Evolutionary conservation across 1,140 invertebrate genomes (phyloP).

Genomic region (Leptinotarsa defecta): DNA sequence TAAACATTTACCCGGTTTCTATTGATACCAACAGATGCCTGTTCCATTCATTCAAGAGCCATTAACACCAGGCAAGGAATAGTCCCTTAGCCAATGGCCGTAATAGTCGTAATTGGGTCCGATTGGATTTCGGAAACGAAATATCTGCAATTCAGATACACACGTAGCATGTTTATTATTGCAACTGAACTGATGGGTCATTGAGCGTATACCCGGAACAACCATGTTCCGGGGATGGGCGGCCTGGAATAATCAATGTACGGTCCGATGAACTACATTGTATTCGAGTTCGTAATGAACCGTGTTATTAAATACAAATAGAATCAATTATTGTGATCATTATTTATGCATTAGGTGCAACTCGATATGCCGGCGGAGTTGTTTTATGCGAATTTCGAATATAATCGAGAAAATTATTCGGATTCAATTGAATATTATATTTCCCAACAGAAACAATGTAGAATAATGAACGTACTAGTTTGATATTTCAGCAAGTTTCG

Average conservation of each 20-base stretch:
- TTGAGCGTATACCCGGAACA: constrained; percentile 23
- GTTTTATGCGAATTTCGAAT: neutral
- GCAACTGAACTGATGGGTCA: constrained; percentile 17
- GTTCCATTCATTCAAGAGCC: too few relatives aligned
- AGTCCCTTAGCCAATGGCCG: too few relatives aligned
- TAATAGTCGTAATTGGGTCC: neutral
- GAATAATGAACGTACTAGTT: too few relatives aligned
- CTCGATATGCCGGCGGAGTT: neutral
- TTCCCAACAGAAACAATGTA: neutral
- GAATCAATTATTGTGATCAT: constrained; percentile 16
- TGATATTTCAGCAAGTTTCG: too few relatives aligned
- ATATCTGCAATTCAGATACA: constrained; percentile 27
- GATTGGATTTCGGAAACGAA: constrained; percentile 9
- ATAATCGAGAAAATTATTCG: constrained; percentile 6
- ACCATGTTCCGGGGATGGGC: constrained; percentile 13
- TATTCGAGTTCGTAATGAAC: constrained; percentile 24
- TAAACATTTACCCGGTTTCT: too few relatives aligned
- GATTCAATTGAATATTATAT: constrained; percentile 1
- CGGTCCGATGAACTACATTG: constrained; percentile 20
- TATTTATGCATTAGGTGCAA: constrained; percentile 8
- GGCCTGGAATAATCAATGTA: constrained; percentile 26
- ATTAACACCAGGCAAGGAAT: too few relatives aligned
- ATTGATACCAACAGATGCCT: too few relatives aligned
- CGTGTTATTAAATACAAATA: constrained; percentile 25
- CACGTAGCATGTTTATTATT: constrained; percentile 24